Evolutionary conservation across 2,113 vertebrate species (phyloP).

Genomic region (Quiscalus mexicanus): DNA sequence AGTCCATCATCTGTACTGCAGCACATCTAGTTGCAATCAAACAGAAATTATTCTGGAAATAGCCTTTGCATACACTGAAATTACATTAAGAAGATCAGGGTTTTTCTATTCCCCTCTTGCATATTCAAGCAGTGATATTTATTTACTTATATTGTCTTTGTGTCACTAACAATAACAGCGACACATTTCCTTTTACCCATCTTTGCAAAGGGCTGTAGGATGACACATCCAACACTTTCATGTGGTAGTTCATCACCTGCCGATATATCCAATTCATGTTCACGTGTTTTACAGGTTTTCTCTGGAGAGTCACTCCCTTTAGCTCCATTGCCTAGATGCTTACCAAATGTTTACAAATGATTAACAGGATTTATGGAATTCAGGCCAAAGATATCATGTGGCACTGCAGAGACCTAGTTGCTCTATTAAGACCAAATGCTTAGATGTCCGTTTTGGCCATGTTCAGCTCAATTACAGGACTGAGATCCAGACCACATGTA

Average conservation of each 20-base stretch:
- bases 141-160: background rate
- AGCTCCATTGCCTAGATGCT: background rate
- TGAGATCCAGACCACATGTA: background rate
- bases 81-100: background rate
- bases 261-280: accelerated
- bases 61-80: background rate
- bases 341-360: background rate
- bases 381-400: background rate
- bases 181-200: background rate
- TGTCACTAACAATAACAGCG: background rate
- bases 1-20: background rate
- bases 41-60: background rate
- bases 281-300: background rate
- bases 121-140: background rate
- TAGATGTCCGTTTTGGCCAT: background rate
- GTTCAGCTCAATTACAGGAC: background rate
- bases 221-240: background rate
- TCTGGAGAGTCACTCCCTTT: background rate
- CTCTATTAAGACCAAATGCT: background rate
- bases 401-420: background rate
- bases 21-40: background rate
- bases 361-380: background rate
- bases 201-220: background rate
- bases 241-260: background rate
- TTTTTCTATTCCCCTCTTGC: background rate